Evolutionary conservation across 2,888 invertebrate species (phyloP).

Genomic region (Podabrus alpinus): DNA sequence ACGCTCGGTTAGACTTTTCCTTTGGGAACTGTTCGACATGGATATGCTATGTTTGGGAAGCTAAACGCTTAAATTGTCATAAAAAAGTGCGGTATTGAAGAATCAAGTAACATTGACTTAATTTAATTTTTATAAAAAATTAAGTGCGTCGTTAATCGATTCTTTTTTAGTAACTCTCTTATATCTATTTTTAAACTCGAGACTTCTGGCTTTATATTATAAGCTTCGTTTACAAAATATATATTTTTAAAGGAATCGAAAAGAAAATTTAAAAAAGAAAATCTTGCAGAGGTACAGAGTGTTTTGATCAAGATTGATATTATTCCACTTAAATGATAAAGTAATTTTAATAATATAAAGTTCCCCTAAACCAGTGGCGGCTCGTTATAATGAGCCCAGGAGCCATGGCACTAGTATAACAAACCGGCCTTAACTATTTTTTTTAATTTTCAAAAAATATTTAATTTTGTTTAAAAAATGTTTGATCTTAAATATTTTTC

Average conservation of each 20-base stretch:
- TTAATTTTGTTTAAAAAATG: too few species aligned
- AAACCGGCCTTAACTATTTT: too few species aligned
- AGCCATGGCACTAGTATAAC: too few species aligned
- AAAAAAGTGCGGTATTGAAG: conserved; percentile 30
- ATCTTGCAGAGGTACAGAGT: too few species aligned
- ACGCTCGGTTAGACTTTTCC: conserved; percentile 32
- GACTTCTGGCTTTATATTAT: too few species aligned
- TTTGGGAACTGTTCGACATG: conserved; percentile 31
- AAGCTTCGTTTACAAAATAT: too few species aligned
- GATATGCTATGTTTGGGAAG: conserved; percentile 30
- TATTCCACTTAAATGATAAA: not conserved
- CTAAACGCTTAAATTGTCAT: conserved; percentile 34
- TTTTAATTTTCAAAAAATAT: too few species aligned
- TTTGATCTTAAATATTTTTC: too few species aligned
- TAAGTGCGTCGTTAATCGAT: not conserved
- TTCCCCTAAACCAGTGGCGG: too few species aligned
- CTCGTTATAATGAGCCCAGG: too few species aligned
- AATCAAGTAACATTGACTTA: not conserved
- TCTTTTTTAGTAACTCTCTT: not conserved
- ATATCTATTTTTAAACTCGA: not conserved
- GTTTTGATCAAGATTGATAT: not conserved
- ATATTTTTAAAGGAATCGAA: too few species aligned
- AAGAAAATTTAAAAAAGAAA: too few species aligned
- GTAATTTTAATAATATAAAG: not conserved
- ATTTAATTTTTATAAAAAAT: not conserved